Percentiles rank a stretch among this genome's conserved stretches.
Conservation (phyloP, 2,888 invertebrate species). For the Cantharis flavilabris region DNA sequence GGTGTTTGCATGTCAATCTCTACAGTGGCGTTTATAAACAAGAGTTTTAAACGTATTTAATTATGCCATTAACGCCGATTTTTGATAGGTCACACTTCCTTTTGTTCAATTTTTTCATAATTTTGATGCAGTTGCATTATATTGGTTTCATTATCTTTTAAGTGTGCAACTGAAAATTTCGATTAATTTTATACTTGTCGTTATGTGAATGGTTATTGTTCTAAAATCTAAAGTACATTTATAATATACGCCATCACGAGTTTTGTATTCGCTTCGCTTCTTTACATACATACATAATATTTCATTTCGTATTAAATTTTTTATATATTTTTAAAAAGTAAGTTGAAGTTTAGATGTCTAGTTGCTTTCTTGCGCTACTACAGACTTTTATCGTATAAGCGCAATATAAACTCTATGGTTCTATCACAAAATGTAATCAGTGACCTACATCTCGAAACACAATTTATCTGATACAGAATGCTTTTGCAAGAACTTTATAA, state of each 20-base stretch:
- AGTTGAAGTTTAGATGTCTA: not conserved
- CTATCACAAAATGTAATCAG: slow-evolving; percentile 31
- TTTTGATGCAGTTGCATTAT: slow-evolving; percentile 33
- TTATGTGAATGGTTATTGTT: slow-evolving; percentile 14
- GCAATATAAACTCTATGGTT: slow-evolving; percentile 21
- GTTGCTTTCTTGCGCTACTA: slow-evolving; percentile 2
- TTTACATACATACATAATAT: not conserved
- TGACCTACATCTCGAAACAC: slow-evolving; percentile 40
- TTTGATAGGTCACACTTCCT: slow-evolving; percentile 35
- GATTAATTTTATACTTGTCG: slow-evolving; percentile 27
- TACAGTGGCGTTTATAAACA: not conserved
- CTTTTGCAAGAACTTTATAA: slow-evolving; percentile 33
- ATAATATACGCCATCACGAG: not conserved
- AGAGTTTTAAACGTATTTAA: slow-evolving; percentile 28
- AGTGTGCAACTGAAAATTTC: slow-evolving; percentile 18
- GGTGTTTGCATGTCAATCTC: not conserved
- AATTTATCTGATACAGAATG: slow-evolving; percentile 40
- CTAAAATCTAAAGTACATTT: not conserved
- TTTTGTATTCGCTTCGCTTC: slow-evolving; percentile 15
- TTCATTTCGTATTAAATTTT: not conserved
- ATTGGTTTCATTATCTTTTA: slow-evolving; percentile 14
- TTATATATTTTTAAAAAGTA: slow-evolving; percentile 2
- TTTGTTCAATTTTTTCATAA: slow-evolving; percentile 23
- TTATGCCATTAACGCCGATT: slow-evolving; percentile 37
- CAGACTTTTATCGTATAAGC: slow-evolving; percentile 23